A percentile compares a stretch with the other conserved stretches of the same genome.
Evolutionary conservation across 2,888 invertebrate species (phyloP).

Genomic region (Pilophorus perplexus): DNA sequence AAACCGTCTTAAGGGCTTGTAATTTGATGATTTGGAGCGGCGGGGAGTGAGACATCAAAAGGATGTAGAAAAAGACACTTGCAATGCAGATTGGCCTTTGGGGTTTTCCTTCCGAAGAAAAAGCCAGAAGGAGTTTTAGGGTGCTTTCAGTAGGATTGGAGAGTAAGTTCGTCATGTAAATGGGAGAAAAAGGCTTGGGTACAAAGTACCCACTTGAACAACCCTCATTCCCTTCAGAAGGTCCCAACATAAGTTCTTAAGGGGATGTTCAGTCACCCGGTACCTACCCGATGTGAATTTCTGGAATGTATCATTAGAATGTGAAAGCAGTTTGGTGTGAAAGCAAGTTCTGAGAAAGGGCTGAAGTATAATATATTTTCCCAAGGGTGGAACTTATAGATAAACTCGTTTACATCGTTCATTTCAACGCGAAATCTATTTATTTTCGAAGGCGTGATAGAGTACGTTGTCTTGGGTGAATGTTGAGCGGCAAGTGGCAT

Average conservation of each 20-base stretch:
- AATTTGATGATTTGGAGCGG: background rate
- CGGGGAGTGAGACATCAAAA: slow-evolving; percentile 1
- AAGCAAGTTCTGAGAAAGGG: too few relatives aligned
- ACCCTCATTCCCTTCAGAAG: background rate
- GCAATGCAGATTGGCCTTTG: slow-evolving; percentile 1
- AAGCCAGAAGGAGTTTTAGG: slow-evolving; percentile 1
- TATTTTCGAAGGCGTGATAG: too few relatives aligned
- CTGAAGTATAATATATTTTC: too few relatives aligned
- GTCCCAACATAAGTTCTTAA: slow-evolving; percentile 3
- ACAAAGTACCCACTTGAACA: slow-evolving; percentile 12
- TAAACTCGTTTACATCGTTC: too few relatives aligned
- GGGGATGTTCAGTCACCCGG: too few relatives aligned
- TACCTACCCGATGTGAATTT: too few relatives aligned
- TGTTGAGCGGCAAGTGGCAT: too few relatives aligned
- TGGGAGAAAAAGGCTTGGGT: slow-evolving; percentile 5
- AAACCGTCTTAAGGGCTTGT: background rate
- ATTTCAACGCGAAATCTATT: too few relatives aligned
- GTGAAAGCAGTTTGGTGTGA: too few relatives aligned
- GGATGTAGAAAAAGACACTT: background rate
- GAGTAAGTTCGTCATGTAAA: slow-evolving; percentile 16
- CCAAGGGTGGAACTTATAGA: too few relatives aligned
- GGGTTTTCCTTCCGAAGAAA: background rate
- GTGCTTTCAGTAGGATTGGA: slow-evolving; percentile 12
- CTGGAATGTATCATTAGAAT: too few relatives aligned
- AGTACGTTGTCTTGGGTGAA: too few relatives aligned